phyloP scores from a whole-genome alignment of 2,113 vertebrate species.

The Eurystomus gularis region DNA sequence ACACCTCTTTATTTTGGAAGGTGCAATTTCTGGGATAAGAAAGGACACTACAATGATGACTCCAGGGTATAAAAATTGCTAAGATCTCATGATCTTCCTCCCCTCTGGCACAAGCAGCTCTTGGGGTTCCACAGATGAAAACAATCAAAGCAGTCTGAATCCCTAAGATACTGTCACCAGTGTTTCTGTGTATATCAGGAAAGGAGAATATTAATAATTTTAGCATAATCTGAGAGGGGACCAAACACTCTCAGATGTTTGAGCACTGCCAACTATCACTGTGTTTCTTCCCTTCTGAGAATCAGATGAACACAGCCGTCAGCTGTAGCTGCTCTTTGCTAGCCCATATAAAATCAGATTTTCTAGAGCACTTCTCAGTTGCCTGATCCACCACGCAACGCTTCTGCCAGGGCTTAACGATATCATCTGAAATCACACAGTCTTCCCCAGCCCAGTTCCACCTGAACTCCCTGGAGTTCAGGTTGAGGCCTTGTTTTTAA shows the following conservation, averaged over 20 bases:
- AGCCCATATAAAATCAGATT: not conserved
- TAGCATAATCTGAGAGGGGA: not conserved
- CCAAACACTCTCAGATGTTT: not conserved
- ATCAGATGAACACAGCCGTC: not conserved
- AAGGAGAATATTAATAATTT: not conserved
- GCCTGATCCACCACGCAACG: not conserved
- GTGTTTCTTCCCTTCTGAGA: not conserved
- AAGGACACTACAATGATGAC: not conserved
- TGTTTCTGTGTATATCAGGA: not conserved
- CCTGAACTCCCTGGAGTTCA: not conserved
- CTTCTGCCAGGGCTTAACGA: not conserved
- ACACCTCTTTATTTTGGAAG: not conserved
- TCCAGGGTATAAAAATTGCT: not conserved
- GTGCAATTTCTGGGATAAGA: not conserved
- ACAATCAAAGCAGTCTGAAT: not conserved
- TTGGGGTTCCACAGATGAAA: not conserved
- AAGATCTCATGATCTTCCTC: not conserved
- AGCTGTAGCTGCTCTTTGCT: not conserved
- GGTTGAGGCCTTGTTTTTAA: not conserved
- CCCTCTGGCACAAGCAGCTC: not conserved
- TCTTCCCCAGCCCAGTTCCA: not conserved
- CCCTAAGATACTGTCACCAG: not conserved
- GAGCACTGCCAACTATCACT: not conserved
- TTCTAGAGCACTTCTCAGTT: not conserved
- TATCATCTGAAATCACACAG: not conserved